A percentile compares a stretch with the other conserved stretches of the same genome.
Conservation (phyloP, 2,113 vertebrate species). For the Nothobranchius kuhntae region DNA sequence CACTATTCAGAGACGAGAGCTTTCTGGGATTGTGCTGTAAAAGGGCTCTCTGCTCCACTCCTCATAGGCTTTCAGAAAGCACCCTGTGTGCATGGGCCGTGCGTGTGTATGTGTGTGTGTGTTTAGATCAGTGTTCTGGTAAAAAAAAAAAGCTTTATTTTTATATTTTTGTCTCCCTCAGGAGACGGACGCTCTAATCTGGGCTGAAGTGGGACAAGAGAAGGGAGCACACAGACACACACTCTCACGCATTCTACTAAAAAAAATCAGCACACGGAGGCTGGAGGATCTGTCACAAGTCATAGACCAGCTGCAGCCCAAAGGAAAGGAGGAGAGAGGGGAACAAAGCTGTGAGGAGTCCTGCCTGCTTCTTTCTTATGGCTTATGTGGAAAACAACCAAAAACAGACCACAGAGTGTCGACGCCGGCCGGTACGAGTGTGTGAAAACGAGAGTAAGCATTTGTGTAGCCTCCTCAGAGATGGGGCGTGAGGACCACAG, state of each 20-base stretch:
- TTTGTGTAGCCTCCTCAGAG: constrained; percentile 29
- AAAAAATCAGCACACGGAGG: constrained; percentile 34
- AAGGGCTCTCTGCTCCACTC: constrained; percentile 39
- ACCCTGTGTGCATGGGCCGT: constrained; percentile 14
- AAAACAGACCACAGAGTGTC: constrained; percentile 11
- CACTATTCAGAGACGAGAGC: constrained; percentile 44
- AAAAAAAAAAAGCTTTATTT: constrained; percentile 69
- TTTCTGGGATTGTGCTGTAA: constrained; percentile 55
- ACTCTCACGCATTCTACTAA: constrained; percentile 19
- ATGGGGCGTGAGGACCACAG: constrained; percentile 23
- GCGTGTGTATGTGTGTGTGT: constrained; percentile 38
- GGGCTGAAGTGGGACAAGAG: constrained; percentile 69
- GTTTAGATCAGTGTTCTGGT: constrained; percentile 65
- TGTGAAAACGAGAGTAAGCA: constrained; percentile 7
- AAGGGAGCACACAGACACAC: constrained; percentile 32
- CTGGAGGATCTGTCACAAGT: constrained; percentile 64
- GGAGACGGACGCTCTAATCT: constrained; percentile 69
- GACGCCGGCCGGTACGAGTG: background rate
- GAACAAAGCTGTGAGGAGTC: constrained; percentile 31
- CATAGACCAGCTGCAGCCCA: constrained; percentile 60
- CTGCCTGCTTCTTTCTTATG: constrained; percentile 28
- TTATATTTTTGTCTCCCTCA: constrained; percentile 70
- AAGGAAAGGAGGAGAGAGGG: constrained; percentile 25
- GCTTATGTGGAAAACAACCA: constrained; percentile 10
- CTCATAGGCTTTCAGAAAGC: constrained; percentile 46